A percentile compares a stretch with the other conserved stretches of the same genome.
Conservation (phyloP, 1,140 invertebrate genomes). For the Panagrolaimus sp. region DNA sequence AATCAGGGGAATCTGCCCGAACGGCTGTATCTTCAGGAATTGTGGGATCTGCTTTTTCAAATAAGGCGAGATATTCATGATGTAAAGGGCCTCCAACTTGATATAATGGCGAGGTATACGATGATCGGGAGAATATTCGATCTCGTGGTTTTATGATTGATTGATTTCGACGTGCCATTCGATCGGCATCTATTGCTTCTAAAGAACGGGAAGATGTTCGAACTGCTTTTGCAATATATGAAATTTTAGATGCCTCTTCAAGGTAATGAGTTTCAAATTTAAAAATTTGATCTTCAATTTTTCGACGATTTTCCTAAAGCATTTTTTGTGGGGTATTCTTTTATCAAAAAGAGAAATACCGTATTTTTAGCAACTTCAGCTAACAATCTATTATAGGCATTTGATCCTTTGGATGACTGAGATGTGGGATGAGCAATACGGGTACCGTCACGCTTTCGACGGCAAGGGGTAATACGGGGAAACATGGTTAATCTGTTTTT, state of each 20-base stretch:
- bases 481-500: background rate
- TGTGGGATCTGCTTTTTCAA: background rate
- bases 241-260: background rate
- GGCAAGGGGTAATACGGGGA: background rate
- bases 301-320: background rate
- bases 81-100: background rate
- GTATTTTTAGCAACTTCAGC: background rate
- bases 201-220: background rate
- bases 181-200: background rate
- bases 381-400: background rate
- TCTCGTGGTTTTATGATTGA: background rate
- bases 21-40: background rate
- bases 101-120: background rate
- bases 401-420: background rate
- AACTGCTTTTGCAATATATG: background rate
- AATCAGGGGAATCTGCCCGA: background rate
- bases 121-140: slow-evolving; percentile 1
- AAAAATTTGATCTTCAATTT: background rate
- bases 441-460: slow-evolving; percentile 1
- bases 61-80: background rate
- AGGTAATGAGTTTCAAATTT: background rate
- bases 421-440: background rate
- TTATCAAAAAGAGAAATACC: background rate
- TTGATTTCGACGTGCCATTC: background rate
- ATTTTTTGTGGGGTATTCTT: background rate